phyloP scores from a whole-genome alignment of 1,140 invertebrate genomes.

The Aphaenogaster rudis region DNA sequence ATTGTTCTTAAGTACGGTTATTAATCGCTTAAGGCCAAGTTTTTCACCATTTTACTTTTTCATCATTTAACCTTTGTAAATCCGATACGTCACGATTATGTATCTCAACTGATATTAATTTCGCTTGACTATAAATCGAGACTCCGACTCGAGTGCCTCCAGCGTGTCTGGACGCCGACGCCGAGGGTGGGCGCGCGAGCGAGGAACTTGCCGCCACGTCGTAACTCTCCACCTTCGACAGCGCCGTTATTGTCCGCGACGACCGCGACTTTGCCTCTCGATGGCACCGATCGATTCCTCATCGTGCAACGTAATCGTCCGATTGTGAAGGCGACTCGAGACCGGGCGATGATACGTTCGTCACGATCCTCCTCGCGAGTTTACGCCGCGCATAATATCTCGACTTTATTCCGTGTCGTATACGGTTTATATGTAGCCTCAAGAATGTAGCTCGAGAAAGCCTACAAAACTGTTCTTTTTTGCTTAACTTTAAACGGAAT shows the following conservation, averaged over 20 bases:
- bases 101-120: not conserved
- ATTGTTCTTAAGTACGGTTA: not conserved
- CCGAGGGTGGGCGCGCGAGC: constrained; percentile 42
- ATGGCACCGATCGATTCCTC: constrained; percentile 59
- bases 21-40: not conserved
- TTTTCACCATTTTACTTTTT: not conserved
- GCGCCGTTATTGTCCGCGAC: constrained; percentile 59
- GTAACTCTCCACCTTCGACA: constrained; percentile 62
- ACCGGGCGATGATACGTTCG: not conserved
- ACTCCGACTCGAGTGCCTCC: not conserved
- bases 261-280: constrained; percentile 57
- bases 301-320: constrained; percentile 38
- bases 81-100: not conserved
- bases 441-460: not conserved
- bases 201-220: constrained; percentile 44
- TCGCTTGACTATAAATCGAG: constrained; percentile 3
- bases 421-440: not conserved
- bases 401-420: not conserved
- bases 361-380: constrained; percentile 33
- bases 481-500: not conserved
- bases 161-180: constrained; percentile 47
- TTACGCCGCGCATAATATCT: constrained; percentile 7
- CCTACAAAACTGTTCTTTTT: not conserved
- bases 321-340: constrained; percentile 39
- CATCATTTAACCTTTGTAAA: not conserved